Base-by-base conservation (phyloP, 1,140 invertebrate genomes). In the Sweltsa coloradensis region DNA sequence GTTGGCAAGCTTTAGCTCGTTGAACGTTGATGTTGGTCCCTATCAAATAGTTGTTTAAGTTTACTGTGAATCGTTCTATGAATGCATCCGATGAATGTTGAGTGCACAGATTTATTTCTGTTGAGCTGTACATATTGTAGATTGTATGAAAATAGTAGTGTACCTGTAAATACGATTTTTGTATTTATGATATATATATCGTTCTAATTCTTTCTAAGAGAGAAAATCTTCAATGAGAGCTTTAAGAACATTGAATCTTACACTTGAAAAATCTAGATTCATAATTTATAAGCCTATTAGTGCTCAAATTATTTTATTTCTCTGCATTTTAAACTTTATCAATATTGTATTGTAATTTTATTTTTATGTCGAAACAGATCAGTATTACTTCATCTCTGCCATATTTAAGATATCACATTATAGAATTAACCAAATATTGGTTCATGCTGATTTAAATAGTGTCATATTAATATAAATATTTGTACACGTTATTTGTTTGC, bases 121-220 rank as follows among this genome's bases (percentile, higher is more conserved):
- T n/a, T n/a, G n/a, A 26, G 13, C 19, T 44, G 42, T 44, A 44
- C n/a, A 27, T 44, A 44, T n/a, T 34, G 42, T 44, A 43, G 9
- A 29, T 9, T 26, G 34, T 14, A 26, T n/a, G n/a, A 22, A 22
- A 21, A 44, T 31, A 31, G 42, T 44, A 34, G 42, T 25, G 27
- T 31, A 44, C 24, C 27, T 44, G 42, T 44, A 44, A 25, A 44
- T 44, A 44, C 7, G 16, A 43, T 29, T 14, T 29, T 14, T 31
- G 34, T 43, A 43, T 43, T 43, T 44, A 44, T 44, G 42, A 31
- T 9, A 44, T 44, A 34, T 34, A 11, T 21, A 31, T 44, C 24
- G 34, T 37, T 21, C 34, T 37, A 14, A 18, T 21, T 18, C 34
- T 18, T 21, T 18, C 16, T 37, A 18, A 21, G 34, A 37, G 7